Evolutionary conservation across 1,140 invertebrate genomes (phyloP).

Genomic region (Babylonia areolata): DNA sequence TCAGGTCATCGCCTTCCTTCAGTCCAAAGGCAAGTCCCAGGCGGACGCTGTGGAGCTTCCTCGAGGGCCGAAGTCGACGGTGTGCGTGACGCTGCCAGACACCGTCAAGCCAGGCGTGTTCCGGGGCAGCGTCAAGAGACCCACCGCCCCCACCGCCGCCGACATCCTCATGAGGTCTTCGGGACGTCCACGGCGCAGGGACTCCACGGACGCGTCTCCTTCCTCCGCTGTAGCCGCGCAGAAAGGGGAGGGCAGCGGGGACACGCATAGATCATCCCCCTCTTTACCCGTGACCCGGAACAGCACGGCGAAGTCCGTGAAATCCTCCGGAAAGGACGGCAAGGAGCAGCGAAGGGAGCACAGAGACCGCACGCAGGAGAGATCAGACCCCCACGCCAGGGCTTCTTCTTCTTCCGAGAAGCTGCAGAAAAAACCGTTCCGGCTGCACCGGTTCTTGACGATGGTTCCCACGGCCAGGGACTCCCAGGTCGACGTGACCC

Average conservation of each 20-base stretch:
- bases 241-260: not conserved
- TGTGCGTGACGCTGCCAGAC: no score
- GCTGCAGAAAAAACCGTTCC: constrained; percentile 25
- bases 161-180: not conserved
- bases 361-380: not conserved
- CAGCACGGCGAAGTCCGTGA: not conserved
- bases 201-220: not conserved
- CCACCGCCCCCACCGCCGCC: constrained; percentile 8
- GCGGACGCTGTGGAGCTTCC: constrained; percentile 29
- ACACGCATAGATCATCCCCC: not conserved
- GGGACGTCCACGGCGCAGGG: no score
- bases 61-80: not conserved
- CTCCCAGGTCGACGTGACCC: not conserved
- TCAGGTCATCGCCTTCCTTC: constrained; percentile 47
- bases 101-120: not conserved
- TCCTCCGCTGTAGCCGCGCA: not conserved
- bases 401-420: no score
- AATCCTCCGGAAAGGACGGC: not conserved
- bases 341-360: not conserved
- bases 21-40: constrained; percentile 30
- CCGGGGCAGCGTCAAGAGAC: not conserved
- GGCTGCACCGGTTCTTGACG: constrained; percentile 36
- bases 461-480: constrained; percentile 25
- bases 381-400: not conserved
- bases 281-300: not conserved